These are phyloP conservation scores for Xenopus borealis DNA, from an alignment of 2,113 vertebrate genomes.

Conservation along the genomic window DNA sequence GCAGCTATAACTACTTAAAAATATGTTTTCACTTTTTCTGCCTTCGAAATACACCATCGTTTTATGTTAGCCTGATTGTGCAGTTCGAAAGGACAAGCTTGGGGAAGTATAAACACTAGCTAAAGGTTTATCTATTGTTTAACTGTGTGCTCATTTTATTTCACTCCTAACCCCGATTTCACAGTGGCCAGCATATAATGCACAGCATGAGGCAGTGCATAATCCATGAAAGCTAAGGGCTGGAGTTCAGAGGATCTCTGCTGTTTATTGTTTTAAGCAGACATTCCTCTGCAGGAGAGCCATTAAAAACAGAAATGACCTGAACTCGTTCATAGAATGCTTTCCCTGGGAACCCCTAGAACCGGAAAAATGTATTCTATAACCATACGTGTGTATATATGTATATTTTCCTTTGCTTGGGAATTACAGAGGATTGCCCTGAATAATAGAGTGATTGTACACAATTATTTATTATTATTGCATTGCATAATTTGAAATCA, in stretches of 20 bases:
- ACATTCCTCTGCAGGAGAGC: conserved; percentile 33
- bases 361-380: conserved; percentile 20
- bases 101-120: neutral
- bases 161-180: neutral
- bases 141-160: neutral
- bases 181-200: conserved; percentile 12
- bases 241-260: conserved; percentile 14
- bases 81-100: neutral
- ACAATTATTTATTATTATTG: no score
- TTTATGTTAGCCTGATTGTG: neutral
- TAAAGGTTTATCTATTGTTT: neutral
- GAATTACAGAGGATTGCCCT: neutral
- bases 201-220: conserved; percentile 24
- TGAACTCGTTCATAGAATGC: conserved; percentile 19
- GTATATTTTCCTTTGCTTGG: neutral
- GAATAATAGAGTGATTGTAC: no score
- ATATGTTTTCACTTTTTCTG: neutral
- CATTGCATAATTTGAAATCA: no score
- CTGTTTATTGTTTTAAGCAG: conserved; percentile 34
- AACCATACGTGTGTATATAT: neutral
- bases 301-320: conserved; percentile 30
- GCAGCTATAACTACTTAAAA: no score
- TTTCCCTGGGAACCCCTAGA: conserved; percentile 24
- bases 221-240: conserved; percentile 7
- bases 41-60: neutral